Conservation (phyloP, 2,113 vertebrate species). For the Albula glossodonta region DNA sequence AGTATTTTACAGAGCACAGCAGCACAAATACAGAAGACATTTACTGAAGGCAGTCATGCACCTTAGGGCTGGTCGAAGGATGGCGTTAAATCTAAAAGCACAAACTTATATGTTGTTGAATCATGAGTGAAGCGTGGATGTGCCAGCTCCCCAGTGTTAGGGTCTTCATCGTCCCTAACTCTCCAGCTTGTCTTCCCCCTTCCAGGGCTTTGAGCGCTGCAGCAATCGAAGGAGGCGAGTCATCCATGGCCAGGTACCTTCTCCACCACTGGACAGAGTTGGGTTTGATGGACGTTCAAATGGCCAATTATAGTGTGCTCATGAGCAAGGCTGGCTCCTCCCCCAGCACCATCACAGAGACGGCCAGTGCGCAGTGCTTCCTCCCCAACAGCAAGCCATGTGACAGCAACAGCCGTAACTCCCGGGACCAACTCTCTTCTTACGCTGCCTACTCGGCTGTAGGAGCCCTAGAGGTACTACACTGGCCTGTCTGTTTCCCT, state of each 20-base stretch:
- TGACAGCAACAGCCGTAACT: slow-evolving; percentile 52
- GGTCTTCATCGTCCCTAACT: neutral
- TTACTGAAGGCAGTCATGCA: no score
- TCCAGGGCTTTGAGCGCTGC: slow-evolving; percentile 68
- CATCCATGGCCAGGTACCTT: slow-evolving; percentile 69
- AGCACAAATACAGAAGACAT: no score
- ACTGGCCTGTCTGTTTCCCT: neutral
- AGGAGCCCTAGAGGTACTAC: slow-evolving; percentile 85
- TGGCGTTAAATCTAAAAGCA: no score
- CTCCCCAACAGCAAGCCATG: slow-evolving; percentile 79
- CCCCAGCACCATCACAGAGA: slow-evolving; percentile 80
- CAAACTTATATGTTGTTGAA: no score
- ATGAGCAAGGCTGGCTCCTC: slow-evolving; percentile 78
- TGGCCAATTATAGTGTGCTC: slow-evolving; percentile 85
- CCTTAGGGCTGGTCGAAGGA: no score
- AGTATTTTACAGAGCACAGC: no score
- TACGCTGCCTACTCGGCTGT: slow-evolving; percentile 90
- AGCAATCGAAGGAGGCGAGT: slow-evolving; percentile 59
- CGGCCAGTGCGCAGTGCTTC: slow-evolving; percentile 77
- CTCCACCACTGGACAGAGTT: slow-evolving; percentile 79
- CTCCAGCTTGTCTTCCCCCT: slow-evolving; percentile 32
- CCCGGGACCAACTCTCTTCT: slow-evolving; percentile 65
- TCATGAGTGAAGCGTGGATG: no score
- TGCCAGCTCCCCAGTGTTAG: no score
- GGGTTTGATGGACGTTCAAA: slow-evolving; percentile 78